Percentiles rank a stretch among this genome's conserved stretches.
These are phyloP conservation scores for Scaptomyza hsui DNA, from an alignment of 1,140 invertebrate species.

Conservation along the genomic window DNA sequence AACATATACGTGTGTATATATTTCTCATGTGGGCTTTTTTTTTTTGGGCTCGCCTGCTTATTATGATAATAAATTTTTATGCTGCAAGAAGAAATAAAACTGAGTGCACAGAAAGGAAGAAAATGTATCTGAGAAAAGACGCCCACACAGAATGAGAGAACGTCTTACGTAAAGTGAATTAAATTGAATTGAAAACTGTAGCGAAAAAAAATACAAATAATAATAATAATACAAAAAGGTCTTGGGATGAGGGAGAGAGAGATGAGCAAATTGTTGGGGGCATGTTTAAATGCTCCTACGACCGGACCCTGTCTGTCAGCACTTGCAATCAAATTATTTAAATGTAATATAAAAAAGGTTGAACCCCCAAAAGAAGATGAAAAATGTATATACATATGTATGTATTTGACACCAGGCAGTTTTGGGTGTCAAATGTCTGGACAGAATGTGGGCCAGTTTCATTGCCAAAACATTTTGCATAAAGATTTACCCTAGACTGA, in stretches of 20 bases:
- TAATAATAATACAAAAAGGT: conserved; percentile 35
- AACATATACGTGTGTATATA: conserved; percentile 10
- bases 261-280: conserved; percentile 24
- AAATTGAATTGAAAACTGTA: conserved; percentile 81
- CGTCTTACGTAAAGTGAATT: conserved; percentile 65
- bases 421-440: conserved; percentile 58
- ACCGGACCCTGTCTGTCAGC: conserved; percentile 40
- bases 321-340: conserved; percentile 81
- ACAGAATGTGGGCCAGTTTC: conserved; percentile 56
- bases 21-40: conserved; percentile 27
- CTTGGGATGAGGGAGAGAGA: background rate
- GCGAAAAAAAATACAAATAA: conserved; percentile 35
- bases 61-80: conserved; percentile 83
- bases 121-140: conserved; percentile 54
- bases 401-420: conserved; percentile 43
- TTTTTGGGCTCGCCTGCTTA: conserved; percentile 57
- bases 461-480: conserved; percentile 49
- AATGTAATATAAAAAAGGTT: conserved; percentile 81
- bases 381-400: too few species aligned
- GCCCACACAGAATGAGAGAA: conserved; percentile 17
- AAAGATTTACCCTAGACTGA: conserved; percentile 36
- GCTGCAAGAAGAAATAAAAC: conserved; percentile 68
- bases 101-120: conserved; percentile 70
- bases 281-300: conserved; percentile 61
- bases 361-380: conserved; percentile 37